Evolutionary conservation across 2,888 invertebrate species (phyloP), one percentile per base, ranked within the genome.

Genomic region (Zonitis immaculata): DNA sequence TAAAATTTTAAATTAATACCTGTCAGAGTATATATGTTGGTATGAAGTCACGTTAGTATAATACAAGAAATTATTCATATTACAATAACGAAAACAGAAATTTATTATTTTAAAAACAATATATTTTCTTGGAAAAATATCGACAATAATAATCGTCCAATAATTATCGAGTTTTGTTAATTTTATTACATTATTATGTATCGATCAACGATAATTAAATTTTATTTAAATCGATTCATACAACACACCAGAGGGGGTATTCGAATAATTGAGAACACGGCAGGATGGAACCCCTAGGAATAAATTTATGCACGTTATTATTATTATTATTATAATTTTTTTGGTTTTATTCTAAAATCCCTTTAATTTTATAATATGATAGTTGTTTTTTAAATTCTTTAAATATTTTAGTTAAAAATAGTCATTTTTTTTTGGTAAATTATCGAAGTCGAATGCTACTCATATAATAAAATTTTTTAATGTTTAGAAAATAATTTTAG

Each of bases 1-100:
- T 46, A 44, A 46, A 45, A 51, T 51, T 51, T 51, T 46, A 39
- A 26, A 51, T 28, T 42, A 26, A 27, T 25, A 28, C 27, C 28
- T 20, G 35, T 42, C 47, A 32, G 18, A 42, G n/a, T n/a, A n/a
- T n/a, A n/a, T n/a, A 28, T 48, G 16, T 30, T 42, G 28, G 27
- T 27, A n/a, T n/a, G 11, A 6, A 48, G 42, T 48, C 48, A 48
- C 42, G 42, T 42, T 42, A n/a, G n/a, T n/a, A n/a, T n/a, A 42
- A 11, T 1, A 47, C 45, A 45, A 16, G 32, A 39, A 48, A 42
- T 48, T 42, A 35, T 25, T 47, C 35, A 47, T 39, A 9, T 27
- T 9, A 25, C 6, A 12, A 26, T 20, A 42, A 42, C 16, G 43
- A 25, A 43, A 42, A 42, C 42, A 42, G 26, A 45, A 45, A 28